Evolutionary conservation across 37 sponge, comb jelly and placozoan genomes (phyloP).

Genomic region (Spongilla lacustris): DNA sequence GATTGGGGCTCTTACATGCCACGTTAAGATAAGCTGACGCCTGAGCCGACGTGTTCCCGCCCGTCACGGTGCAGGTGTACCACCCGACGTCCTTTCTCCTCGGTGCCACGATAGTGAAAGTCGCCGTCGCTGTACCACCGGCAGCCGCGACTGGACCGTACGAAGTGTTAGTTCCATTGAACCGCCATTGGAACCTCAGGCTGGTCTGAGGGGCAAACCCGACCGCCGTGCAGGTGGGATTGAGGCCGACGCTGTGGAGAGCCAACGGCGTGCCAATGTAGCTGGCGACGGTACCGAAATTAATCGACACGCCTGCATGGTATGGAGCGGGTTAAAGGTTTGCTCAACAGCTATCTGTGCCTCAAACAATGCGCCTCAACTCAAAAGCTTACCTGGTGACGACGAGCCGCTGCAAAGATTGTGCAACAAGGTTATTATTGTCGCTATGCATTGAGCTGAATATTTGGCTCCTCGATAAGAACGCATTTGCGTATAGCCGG

Average conservation of each 20-base stretch:
- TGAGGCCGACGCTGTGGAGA: neutral
- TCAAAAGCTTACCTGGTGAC: neutral
- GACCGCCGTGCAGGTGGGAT: neutral
- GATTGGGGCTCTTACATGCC: neutral
- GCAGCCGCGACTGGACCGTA: neutral
- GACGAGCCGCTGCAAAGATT: neutral
- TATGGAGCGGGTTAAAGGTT: neutral
- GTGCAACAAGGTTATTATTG: neutral
- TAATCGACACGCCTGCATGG: neutral
- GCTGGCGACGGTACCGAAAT: neutral
- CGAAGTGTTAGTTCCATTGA: neutral
- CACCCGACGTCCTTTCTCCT: neutral
- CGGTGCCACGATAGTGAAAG: neutral
- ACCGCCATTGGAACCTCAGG: neutral
- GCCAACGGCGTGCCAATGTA: neutral
- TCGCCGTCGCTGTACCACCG: neutral
- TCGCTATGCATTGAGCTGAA: neutral
- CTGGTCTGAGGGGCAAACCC: neutral
- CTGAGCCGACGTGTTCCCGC: neutral
- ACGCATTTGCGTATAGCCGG: neutral
- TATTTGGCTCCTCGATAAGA: neutral
- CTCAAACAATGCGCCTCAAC: neutral
- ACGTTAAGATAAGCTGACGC: neutral
- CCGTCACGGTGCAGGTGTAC: neutral
- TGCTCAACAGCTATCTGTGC: too few species aligned